These are phyloP conservation scores for Dryoscopus gambensis DNA, from an alignment of 2,113 vertebrate genomes.

Conservation along the genomic window DNA sequence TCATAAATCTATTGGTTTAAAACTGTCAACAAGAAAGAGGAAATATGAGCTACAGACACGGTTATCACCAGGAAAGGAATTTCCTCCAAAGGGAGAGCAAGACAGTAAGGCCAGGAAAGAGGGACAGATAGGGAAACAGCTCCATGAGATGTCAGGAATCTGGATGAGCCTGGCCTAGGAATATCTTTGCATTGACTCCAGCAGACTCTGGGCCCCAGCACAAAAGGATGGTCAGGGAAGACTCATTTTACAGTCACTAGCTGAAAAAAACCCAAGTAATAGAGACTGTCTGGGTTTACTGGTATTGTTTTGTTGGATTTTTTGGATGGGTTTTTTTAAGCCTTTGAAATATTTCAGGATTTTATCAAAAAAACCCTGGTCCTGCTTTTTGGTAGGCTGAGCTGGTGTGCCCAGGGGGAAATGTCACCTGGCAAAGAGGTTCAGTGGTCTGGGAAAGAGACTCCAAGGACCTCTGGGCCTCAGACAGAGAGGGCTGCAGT, in stretches of 20 bases:
- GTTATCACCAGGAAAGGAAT: conserved; percentile 66
- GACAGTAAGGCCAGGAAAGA: conserved; percentile 42
- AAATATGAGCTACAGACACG: conserved; percentile 60
- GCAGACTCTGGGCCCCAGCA: neutral
- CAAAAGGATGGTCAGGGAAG: neutral
- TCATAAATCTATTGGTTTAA: conserved; percentile 69
- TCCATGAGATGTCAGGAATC: conserved; percentile 11
- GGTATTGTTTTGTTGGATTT: neutral
- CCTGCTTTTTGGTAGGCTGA: neutral
- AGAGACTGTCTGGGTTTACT: neutral
- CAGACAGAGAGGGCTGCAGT: neutral
- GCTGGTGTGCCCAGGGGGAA: neutral
- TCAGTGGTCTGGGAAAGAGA: neutral
- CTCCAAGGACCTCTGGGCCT: neutral
- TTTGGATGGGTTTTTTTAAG: neutral
- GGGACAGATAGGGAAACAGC: conserved; percentile 51
- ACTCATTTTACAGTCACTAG: neutral
- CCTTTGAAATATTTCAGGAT: neutral
- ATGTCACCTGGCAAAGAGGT: neutral
- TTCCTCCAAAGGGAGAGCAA: conserved; percentile 58
- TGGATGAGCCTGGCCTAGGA: neutral
- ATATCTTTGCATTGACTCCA: neutral
- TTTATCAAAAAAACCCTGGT: neutral
- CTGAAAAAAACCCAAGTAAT: neutral
- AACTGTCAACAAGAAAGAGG: conserved; percentile 66